These are phyloP conservation scores for Mesitornis unicolor DNA, from an alignment of 2,113 vertebrate genomes.

Conservation along the genomic window DNA sequence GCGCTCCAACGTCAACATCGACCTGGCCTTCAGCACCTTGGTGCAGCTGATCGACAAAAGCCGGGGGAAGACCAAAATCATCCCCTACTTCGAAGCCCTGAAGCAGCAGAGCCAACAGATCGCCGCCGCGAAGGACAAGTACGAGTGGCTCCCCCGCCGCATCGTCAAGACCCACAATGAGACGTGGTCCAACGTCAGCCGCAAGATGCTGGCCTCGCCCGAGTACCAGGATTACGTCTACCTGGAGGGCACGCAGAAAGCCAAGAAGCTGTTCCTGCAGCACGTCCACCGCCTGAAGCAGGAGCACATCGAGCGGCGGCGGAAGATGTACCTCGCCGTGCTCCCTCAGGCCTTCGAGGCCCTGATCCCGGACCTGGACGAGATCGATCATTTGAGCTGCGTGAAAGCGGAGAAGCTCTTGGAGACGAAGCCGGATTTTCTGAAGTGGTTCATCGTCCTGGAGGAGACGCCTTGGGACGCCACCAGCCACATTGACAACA, in stretches of 20 bases:
- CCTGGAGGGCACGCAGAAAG: constrained; percentile 91
- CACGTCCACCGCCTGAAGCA: constrained; percentile 91
- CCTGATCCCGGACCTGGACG: constrained; percentile 86
- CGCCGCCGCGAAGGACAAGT: constrained; percentile 92
- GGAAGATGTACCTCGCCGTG: constrained; percentile 81
- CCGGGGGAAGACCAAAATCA: constrained; percentile 92
- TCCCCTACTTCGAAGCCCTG: constrained; percentile 94
- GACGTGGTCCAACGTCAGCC: constrained; percentile 78
- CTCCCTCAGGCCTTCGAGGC: constrained; percentile 86
- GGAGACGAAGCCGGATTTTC: constrained; percentile 88
- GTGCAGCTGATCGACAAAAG: constrained; percentile 91
- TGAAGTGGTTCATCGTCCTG: constrained; percentile 91
- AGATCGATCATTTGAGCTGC: constrained; percentile 90
- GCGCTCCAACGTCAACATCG: constrained; percentile 93
- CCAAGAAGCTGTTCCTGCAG: constrained; percentile 93
- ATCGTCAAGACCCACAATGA: constrained; percentile 92
- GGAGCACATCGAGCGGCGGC: constrained; percentile 90
- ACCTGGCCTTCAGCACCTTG: constrained; percentile 91
- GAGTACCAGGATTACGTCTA: constrained; percentile 95
- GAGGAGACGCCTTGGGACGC: constrained; percentile 95
- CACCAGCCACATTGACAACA: constrained; percentile 84
- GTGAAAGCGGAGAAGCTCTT: constrained; percentile 86
- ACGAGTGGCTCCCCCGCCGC: constrained; percentile 90
- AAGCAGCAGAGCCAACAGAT: constrained; percentile 98
- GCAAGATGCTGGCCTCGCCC: constrained; percentile 81